phyloP scores from a whole-genome alignment of 2,888 invertebrate genomes.

The Margaritifera margaritifera region DNA sequence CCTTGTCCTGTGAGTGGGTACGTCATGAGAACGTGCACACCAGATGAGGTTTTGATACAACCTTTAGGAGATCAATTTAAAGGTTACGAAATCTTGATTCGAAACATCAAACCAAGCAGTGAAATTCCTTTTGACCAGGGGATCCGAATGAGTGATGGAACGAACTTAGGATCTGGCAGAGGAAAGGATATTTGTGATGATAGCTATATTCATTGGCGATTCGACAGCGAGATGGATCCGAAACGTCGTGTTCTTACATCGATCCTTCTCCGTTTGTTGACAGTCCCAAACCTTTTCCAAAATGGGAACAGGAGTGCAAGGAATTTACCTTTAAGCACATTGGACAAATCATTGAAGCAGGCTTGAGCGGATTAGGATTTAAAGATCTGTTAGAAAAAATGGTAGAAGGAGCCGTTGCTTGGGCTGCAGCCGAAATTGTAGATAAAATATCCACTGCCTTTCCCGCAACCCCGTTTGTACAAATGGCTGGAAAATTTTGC shows the following conservation, averaged over 20 bases:
- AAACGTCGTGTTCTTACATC: constrained; percentile 35
- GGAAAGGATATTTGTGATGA: constrained; percentile 19
- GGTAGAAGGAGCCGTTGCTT: neutral
- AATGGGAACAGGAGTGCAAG: constrained; percentile 50
- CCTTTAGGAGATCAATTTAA: constrained; percentile 35
- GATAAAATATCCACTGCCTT: neutral
- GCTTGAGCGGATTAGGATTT: constrained; percentile 2
- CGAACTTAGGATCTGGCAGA: constrained; percentile 17
- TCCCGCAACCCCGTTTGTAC: neutral
- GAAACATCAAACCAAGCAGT: constrained; percentile 33
- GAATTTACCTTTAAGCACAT: constrained; percentile 40
- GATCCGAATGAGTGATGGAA: constrained; percentile 6
- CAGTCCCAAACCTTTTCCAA: constrained; percentile 39
- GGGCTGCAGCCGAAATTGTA: constrained; percentile 1
- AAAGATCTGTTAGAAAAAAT: constrained; percentile 14
- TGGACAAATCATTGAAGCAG: constrained; percentile 27
- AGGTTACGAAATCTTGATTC: constrained; percentile 42
- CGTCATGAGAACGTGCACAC: constrained; percentile 2
- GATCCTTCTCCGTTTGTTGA: constrained; percentile 51
- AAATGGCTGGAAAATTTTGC: neutral
- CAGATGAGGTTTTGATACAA: constrained; percentile 30
- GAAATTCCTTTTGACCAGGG: constrained; percentile 10
- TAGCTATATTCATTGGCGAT: constrained; percentile 46
- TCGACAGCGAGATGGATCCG: constrained; percentile 16
- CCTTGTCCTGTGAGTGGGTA: constrained; percentile 28